Evolutionary conservation across 2,113 vertebrate genomes (phyloP).

Genomic region (Alligator sinensis): DNA sequence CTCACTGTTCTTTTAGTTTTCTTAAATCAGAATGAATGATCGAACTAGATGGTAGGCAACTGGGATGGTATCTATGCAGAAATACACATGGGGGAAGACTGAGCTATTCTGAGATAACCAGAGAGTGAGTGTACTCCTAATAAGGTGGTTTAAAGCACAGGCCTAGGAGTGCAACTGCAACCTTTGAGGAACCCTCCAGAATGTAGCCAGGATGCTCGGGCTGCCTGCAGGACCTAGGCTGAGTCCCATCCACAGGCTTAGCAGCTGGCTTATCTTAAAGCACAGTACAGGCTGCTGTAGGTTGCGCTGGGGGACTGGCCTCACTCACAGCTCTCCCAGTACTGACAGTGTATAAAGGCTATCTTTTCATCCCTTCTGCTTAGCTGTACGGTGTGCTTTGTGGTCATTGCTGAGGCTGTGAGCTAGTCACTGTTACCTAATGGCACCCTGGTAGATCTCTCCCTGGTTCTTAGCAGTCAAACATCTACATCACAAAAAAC

Average conservation of each 20-base stretch:
- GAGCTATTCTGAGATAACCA: not conserved
- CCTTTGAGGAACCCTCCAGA: not conserved
- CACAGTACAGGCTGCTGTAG: not conserved
- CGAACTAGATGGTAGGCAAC: not conserved
- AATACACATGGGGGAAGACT: not conserved
- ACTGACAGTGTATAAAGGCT: not conserved
- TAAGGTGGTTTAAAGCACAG: not conserved
- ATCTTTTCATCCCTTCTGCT: not conserved
- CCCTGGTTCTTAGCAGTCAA: not conserved
- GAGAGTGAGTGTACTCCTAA: not conserved
- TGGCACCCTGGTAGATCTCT: not conserved
- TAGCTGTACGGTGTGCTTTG: not conserved
- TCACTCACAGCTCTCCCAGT: not conserved
- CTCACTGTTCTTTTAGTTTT: too few species aligned
- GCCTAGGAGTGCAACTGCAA: not conserved
- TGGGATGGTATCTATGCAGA: not conserved
- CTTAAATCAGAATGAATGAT: too few species aligned
- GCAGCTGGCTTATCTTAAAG: slow-evolving; percentile 21
- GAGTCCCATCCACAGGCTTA: not conserved
- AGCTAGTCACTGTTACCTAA: not conserved
- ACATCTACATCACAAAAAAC: not conserved
- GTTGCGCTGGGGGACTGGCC: not conserved
- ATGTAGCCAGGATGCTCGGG: not conserved
- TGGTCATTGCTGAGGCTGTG: not conserved
- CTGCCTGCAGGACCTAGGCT: not conserved